Base-by-base conservation (phyloP, 2,113 vertebrate genomes). In the Vireo altiloquus region DNA sequence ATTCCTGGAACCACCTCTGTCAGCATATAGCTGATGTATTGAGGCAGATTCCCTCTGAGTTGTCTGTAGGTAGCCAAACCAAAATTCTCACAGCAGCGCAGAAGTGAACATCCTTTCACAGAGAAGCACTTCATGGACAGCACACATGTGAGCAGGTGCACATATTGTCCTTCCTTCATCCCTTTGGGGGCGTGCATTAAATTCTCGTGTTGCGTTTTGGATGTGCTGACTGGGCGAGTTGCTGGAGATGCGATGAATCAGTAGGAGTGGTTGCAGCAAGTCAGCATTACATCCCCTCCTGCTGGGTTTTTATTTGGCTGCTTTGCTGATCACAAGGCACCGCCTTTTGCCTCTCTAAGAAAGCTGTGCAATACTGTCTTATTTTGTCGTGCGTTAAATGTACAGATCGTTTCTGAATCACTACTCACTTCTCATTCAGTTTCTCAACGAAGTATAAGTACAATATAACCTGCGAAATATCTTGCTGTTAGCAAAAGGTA, bases 381-480 rank as follows among this genome's bases (percentile, higher is more conserved):
- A 71, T 82, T 91, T 94, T 82, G 64, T 83, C 5, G 0, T 56
- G 76, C 1, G 0, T 75, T 93, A 68, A 90, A 81, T 13, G 40
- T 71, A 66, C 52, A 53, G 72, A 64, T 92, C 93, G 85, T 57
- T 92, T 95, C 83, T 93, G 92, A 93, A 82, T 92, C 86, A 56
- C 52, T 79, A 12, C 57, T 90, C 82, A 12, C 63, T 87, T 72
- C 95, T 96, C 81, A 60, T 89, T 87, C 59, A 53, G 90, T 79
- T 95, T 65, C 91, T 79, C 71, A 65, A 22, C 30, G 11, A 68
- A 88, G 56, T 94, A 4, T 63, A 53, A 91, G 35, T 94, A 37
- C 77, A 61, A 23, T 87, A 49, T 83, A 96, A 88, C 94, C 95
- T 83, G 94, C 84, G 89, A 97, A 97, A 72, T 81, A 50, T 40